phyloP scores from a whole-genome alignment of 1,140 invertebrate species.

The Nymphalis io region DNA sequence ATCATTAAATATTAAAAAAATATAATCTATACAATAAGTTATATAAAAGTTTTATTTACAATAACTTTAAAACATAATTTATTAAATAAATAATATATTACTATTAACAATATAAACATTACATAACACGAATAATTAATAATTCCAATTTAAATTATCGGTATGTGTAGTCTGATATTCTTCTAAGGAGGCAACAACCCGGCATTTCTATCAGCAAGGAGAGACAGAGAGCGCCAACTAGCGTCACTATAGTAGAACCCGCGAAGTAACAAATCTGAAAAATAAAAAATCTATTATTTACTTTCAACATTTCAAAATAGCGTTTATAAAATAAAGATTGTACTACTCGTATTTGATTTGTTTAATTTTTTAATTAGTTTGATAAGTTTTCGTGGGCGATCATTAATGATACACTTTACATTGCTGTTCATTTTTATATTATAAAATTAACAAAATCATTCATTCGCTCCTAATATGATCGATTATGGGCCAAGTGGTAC shows the following conservation, averaged over 20 bases:
- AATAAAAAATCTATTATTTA: neutral
- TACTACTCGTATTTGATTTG: no score
- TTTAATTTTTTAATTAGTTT: no score
- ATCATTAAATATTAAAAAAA: constrained; percentile 1
- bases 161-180: constrained; percentile 61
- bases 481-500: no score
- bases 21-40: neutral
- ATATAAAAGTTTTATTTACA: constrained; percentile 4
- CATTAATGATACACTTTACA: no score
- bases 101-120: neutral
- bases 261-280: constrained; percentile 64
- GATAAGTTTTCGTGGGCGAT: no score
- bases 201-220: constrained; percentile 69
- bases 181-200: constrained; percentile 60
- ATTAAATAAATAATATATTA: neutral
- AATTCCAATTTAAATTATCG: constrained; percentile 29
- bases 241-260: constrained; percentile 47
- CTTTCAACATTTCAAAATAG: neutral
- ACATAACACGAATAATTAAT: neutral
- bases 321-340: no score
- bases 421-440: no score
- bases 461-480: no score
- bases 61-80: neutral
- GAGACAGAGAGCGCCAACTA: constrained; percentile 49
- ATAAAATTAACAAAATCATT: no score